Evolutionary conservation across 2,888 invertebrate genomes (phyloP).

Genomic region (Acrobasis repandana): DNA sequence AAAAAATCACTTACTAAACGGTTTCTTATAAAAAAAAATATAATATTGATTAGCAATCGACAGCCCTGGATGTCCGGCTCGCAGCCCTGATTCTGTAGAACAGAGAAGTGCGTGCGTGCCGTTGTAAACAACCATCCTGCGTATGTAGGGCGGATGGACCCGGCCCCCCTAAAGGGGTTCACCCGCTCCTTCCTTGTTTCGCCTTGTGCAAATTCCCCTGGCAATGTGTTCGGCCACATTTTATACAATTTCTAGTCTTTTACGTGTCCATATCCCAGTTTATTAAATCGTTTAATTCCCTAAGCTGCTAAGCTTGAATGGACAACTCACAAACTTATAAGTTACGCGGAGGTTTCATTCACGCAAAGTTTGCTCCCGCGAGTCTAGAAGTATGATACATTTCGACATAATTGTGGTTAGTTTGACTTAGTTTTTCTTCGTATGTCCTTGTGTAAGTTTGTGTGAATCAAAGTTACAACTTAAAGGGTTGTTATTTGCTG

Average conservation of each 20-base stretch:
- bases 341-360: slow-evolving; percentile 30
- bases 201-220: slow-evolving; percentile 83
- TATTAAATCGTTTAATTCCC: slow-evolving; percentile 27
- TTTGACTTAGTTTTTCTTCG: slow-evolving; percentile 17
- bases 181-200: slow-evolving; percentile 80
- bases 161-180: slow-evolving; percentile 77
- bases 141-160: slow-evolving; percentile 77
- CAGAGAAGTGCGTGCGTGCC: slow-evolving; percentile 79
- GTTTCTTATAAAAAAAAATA: too few relatives aligned
- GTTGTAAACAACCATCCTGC: slow-evolving; percentile 78
- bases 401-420: slow-evolving; percentile 18
- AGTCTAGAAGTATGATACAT: slow-evolving; percentile 8
- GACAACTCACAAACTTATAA: slow-evolving; percentile 17
- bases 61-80: slow-evolving; percentile 78
- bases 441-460: slow-evolving; percentile 11
- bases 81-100: slow-evolving; percentile 80
- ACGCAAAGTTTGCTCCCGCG: slow-evolving; percentile 23
- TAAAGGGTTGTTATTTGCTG: neutral
- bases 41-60: slow-evolving; percentile 28
- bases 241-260: slow-evolving; percentile 81
- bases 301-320: slow-evolving; percentile 21
- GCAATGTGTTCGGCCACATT: slow-evolving; percentile 82
- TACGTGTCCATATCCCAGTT: slow-evolving; percentile 37
- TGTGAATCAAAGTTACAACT: slow-evolving; percentile 9
- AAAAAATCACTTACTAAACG: too few relatives aligned